phyloP scores from a whole-genome alignment of 2,113 vertebrate genomes.

The Indri indri region DNA sequence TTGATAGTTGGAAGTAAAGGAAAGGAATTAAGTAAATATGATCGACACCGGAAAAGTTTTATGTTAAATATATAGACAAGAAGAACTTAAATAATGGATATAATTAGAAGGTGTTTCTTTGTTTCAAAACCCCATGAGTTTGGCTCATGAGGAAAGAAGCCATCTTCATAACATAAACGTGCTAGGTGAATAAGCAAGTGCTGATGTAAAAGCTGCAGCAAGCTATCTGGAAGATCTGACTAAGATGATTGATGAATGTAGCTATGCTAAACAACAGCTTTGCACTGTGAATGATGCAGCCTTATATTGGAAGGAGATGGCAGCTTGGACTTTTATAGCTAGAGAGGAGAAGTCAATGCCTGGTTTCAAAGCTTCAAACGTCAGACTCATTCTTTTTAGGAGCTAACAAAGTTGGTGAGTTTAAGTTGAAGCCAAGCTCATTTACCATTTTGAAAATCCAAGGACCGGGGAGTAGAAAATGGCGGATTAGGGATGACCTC shows the following conservation, averaged over 20 bases:
- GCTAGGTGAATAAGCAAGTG: background rate
- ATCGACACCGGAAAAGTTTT: background rate
- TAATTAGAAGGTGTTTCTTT: background rate
- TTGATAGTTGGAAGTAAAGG: background rate
- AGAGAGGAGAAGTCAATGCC: background rate
- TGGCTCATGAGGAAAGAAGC: background rate
- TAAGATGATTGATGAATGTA: background rate
- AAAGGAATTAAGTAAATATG: background rate
- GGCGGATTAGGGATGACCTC: too few species aligned
- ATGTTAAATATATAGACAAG: background rate
- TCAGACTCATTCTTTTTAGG: background rate
- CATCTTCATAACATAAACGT: background rate
- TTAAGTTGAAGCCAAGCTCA: background rate
- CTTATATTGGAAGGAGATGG: background rate
- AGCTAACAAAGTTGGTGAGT: background rate
- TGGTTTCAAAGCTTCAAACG: background rate
- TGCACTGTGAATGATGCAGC: background rate
- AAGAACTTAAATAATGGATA: background rate
- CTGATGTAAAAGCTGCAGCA: background rate
- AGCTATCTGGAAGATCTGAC: background rate
- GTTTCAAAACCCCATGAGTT: background rate
- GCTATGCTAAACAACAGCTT: background rate
- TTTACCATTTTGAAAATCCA: background rate
- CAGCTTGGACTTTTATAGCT: background rate
- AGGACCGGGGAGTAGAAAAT: too few species aligned